Evolutionary conservation across 1,140 invertebrate genomes (phyloP).

Genomic region (Dryas iulia): DNA sequence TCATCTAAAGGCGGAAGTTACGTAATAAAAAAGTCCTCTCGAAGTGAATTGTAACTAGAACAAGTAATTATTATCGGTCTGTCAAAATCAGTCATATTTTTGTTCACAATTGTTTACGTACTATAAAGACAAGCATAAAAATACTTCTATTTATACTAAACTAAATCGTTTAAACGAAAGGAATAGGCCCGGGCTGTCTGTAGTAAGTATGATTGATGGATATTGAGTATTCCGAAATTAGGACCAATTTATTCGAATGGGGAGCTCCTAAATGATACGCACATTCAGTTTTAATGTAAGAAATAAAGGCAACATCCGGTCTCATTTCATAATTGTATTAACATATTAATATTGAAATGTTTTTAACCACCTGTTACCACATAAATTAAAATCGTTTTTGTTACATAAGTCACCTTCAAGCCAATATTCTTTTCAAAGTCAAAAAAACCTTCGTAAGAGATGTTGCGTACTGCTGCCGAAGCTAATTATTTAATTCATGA

Average conservation of each 20-base stretch:
- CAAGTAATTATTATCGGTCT: too few relatives aligned
- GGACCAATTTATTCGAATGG: slow-evolving; percentile 61
- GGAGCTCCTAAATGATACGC: slow-evolving; percentile 40
- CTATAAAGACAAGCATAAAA: neutral
- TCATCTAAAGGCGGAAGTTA: too few relatives aligned
- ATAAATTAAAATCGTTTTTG: neutral
- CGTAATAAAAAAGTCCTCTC: too few relatives aligned
- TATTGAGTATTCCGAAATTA: slow-evolving; percentile 60
- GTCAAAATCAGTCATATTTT: too few relatives aligned
- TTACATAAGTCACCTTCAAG: too few relatives aligned
- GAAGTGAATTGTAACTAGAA: too few relatives aligned
- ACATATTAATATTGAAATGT: neutral
- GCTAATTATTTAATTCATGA: too few relatives aligned
- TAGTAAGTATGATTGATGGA: slow-evolving; percentile 70
- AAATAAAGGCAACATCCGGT: slow-evolving; percentile 3
- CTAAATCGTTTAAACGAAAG: slow-evolving; percentile 38
- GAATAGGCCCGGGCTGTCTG: slow-evolving; percentile 46
- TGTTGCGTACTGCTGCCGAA: too few relatives aligned
- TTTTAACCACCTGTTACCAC: neutral
- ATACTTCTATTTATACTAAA: neutral
- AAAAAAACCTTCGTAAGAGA: too few relatives aligned
- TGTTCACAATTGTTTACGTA: too few relatives aligned
- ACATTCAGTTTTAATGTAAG: slow-evolving; percentile 13
- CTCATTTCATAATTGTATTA: neutral
- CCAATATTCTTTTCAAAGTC: too few relatives aligned